Conservation (phyloP, 2,888 invertebrate species). For the Agrotis segetum region DNA sequence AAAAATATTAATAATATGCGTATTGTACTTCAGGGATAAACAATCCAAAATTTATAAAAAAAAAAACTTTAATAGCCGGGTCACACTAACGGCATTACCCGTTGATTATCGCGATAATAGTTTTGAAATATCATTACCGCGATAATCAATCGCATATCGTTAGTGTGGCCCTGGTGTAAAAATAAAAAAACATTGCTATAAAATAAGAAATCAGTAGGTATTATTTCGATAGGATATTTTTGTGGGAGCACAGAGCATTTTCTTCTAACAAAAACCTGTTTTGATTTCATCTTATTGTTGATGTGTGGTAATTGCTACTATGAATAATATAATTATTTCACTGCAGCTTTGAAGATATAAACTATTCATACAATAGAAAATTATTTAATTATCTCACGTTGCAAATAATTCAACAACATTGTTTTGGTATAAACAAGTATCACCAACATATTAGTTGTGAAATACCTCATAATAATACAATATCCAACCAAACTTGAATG, state of each 20-base stretch:
- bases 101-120: no score
- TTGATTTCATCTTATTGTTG: background rate
- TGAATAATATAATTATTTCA: slow-evolving; percentile 23
- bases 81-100: no score
- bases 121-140: no score
- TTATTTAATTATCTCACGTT: slow-evolving; percentile 38
- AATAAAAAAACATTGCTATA: slow-evolving; percentile 13
- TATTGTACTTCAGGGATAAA: slow-evolving; percentile 56
- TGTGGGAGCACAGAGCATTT: background rate
- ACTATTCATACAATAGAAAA: slow-evolving; percentile 44
- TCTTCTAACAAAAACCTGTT: background rate
- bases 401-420: slow-evolving; percentile 70
- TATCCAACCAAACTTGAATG: slow-evolving; percentile 20
- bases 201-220: slow-evolving; percentile 16
- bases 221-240: background rate
- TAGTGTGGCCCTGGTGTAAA: no score
- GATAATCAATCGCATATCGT: no score
- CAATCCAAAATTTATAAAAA: slow-evolving; percentile 40
- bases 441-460: slow-evolving; percentile 63
- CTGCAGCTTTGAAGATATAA: slow-evolving; percentile 62
- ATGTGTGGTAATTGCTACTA: slow-evolving; percentile 6
- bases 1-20: slow-evolving; percentile 50
- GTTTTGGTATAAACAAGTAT: slow-evolving; percentile 71
- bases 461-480: slow-evolving; percentile 48
- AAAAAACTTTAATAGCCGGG: background rate